Percentiles rank a stretch among this genome's conserved stretches.
Conservation (phyloP, 2,113 vertebrate genomes). For the western clawed frog (Xenopus tropicalis) region UCB_Xtro_10.0 CM004443.2:35710001-35710500, state of each 20-base stretch:
- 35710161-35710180: neutral
- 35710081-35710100: too few species aligned
- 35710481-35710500: constrained; percentile 70
- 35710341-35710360: constrained; percentile 97
- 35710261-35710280: constrained; percentile 98
- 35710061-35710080: too few species aligned
- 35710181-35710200: constrained; percentile 8
- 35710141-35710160: too few species aligned
- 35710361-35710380: constrained; percentile 95
- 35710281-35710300: constrained; percentile 95
- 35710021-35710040: too few species aligned
- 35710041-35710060: too few species aligned
- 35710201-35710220: constrained; percentile 39
- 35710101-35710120: too few species aligned
- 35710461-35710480: constrained; percentile 71
- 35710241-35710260: constrained; percentile 98
- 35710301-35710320: constrained; percentile 98
- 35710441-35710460: constrained; percentile 66
- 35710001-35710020: too few species aligned
- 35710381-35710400: constrained; percentile 95
- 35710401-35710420: constrained; percentile 75
- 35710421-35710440: constrained; percentile 50
- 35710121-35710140: too few species aligned
- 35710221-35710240: constrained; percentile 86
- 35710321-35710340: constrained; percentile 96